Evolutionary conservation across 2,888 invertebrate species (phyloP).

Genomic region (Andrena marginata): DNA sequence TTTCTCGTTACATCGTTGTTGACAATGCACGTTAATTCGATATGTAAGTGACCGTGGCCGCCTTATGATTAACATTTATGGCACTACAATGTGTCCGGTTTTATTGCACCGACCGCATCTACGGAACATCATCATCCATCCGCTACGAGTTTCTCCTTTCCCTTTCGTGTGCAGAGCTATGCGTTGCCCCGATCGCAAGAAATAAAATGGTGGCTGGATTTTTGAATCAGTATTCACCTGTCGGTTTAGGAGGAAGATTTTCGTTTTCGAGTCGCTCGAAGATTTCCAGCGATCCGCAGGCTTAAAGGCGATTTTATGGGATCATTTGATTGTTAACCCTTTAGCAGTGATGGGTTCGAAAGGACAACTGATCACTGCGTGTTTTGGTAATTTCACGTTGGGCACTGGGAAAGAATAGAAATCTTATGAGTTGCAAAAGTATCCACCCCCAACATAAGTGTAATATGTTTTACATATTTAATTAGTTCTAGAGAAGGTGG

Average conservation of each 20-base stretch:
- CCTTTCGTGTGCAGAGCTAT: not conserved
- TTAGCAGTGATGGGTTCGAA: no score
- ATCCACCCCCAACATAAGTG: no score
- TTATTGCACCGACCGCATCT: conserved; percentile 25
- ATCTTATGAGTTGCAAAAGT: no score
- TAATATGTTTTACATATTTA: no score
- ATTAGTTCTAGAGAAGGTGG: no score
- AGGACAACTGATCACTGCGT: no score
- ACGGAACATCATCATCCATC: conserved; percentile 14
- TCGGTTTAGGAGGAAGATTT: not conserved
- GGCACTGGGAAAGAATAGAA: no score
- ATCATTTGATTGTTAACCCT: no score
- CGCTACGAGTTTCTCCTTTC: not conserved
- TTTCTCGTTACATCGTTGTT: conserved; percentile 75
- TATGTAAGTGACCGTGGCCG: conserved; percentile 76
- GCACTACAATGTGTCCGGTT: conserved; percentile 27
- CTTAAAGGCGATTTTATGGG: no score
- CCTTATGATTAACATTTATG: conserved; percentile 35
- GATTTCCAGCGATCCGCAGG: no score
- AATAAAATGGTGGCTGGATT: not conserved
- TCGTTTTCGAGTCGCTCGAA: no score
- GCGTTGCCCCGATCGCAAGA: not conserved
- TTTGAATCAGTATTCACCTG: not conserved
- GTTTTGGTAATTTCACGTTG: no score
- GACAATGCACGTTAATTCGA: conserved; percentile 78